Percentiles rank a stretch among this genome's conserved stretches.
phyloP scores from a whole-genome alignment of 2,888 invertebrate genomes.

The Machimus atricapillus region DNA sequence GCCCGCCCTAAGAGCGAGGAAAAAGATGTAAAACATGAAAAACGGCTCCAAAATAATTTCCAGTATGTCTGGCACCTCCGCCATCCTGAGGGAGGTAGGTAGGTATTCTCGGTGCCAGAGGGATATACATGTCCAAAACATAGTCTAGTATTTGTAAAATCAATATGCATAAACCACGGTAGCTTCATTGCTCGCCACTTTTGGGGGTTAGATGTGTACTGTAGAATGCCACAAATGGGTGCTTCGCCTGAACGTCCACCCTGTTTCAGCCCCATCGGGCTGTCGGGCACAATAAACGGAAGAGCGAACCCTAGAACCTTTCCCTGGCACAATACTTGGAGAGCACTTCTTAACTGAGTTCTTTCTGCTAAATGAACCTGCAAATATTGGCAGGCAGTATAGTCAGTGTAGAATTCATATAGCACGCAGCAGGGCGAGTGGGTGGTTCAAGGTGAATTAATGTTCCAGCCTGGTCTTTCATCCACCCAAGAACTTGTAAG shows the following conservation, averaged over 20 bases:
- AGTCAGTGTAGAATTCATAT: background rate
- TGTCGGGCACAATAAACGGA: background rate
- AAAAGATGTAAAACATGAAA: background rate
- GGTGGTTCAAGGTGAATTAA: background rate
- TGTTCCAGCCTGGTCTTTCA: background rate
- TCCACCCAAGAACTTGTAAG: background rate
- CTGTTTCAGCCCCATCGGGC: background rate
- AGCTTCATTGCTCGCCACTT: background rate
- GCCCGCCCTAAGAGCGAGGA: background rate
- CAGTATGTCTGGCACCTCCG: background rate
- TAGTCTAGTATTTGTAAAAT: background rate
- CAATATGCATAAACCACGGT: background rate
- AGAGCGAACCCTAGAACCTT: background rate
- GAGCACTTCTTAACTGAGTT: background rate
- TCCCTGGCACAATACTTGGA: background rate
- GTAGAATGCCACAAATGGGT: background rate
- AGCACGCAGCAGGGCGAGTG: background rate
- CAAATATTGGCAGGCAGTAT: conserved; percentile 4
- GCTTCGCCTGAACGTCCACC: background rate
- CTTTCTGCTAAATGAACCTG: conserved; percentile 14
- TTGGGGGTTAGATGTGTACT: background rate
- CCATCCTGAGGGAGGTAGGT: background rate
- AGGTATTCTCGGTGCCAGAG: background rate
- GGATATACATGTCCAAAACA: background rate
- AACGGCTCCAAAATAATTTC: background rate